phyloP scores from a whole-genome alignment of 64 coral and sea anemone genomes.

The Stichodactyla mertensii region DNA sequence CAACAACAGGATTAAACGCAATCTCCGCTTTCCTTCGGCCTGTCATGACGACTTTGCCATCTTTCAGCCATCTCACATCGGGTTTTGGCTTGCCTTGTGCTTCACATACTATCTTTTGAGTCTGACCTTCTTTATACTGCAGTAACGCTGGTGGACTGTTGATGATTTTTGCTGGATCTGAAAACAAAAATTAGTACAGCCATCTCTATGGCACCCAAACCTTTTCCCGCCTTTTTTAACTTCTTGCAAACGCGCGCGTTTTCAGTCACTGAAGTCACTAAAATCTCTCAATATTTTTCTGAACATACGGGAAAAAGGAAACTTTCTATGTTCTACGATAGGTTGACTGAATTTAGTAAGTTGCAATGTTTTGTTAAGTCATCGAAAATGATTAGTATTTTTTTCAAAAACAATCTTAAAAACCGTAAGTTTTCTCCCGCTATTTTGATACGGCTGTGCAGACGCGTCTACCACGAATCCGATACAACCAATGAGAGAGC shows the following conservation, averaged over 20 bases:
- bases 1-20: constrained; percentile 30
- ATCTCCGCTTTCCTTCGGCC: background rate
- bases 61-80: constrained; percentile 24
- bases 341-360: background rate
- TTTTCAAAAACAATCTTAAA: background rate
- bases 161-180: constrained; percentile 20
- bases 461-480: background rate
- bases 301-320: background rate
- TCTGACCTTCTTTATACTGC: constrained; percentile 29
- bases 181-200: background rate
- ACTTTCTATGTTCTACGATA: background rate
- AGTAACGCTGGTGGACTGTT: background rate
- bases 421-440: background rate
- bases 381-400: background rate
- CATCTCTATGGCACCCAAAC: background rate
- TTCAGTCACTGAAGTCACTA: no score
- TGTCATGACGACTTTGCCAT: background rate
- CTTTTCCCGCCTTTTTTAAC: background rate
- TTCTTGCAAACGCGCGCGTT: background rate
- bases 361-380: background rate
- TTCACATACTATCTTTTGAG: constrained; percentile 19
- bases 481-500: background rate
- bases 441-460: background rate
- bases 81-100: constrained; percentile 43
- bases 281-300: no score